Evolutionary conservation across 2,797 vertebrate species (phyloP), one percentile per base, ranked within the genome.

Genomic region (Spinus olivaceus): DNA sequence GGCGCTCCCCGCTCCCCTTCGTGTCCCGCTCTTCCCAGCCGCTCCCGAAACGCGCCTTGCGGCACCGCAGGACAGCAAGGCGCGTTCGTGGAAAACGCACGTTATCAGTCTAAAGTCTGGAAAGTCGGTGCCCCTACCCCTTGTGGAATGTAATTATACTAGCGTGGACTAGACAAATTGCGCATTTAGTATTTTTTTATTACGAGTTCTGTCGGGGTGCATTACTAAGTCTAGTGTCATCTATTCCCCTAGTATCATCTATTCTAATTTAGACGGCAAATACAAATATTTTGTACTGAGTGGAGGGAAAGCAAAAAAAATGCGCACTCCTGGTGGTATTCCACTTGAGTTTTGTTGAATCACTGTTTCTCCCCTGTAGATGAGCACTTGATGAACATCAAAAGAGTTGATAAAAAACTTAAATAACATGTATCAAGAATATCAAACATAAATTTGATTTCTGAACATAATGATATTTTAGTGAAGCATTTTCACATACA

Each of bases 61-160:
- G 6, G 50, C 72, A 0, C 46, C 1, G 3, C 37, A 0, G 83
- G 70, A 1, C 25, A 2, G 0, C 10, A 0, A 1, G 42, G 51
- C 14, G 25, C 30, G 6, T 7, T 3, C 1, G 27, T 3, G 66
- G 59, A 67, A 20, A 64, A 22, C 3, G 3, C 3, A 8, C 8
- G 8, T 2, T 60, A 0, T 5, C 24, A 2, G 7, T 11, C 14
- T 4, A 0, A 10, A 14, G 20, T 8, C 35, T 27, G 64, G 1
- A 12, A 59, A 72, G 50, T 9, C 33, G 15, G 0, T 7, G 51
- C 24, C 22, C 17, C 51, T 2, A 0, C 17, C 17, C 6, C 16
- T 57, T 6, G 25, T 2, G 57, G 2, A 8, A 19, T 11, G 4
- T 10, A 3, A 11, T 22, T 57, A 4, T 5, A n/a, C 3, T 3